These are phyloP conservation scores for rabbit (Oryctolagus cuniculus) DNA, from an alignment of 2,113 vertebrate genomes.

Conservation along the genomic window DNA sequence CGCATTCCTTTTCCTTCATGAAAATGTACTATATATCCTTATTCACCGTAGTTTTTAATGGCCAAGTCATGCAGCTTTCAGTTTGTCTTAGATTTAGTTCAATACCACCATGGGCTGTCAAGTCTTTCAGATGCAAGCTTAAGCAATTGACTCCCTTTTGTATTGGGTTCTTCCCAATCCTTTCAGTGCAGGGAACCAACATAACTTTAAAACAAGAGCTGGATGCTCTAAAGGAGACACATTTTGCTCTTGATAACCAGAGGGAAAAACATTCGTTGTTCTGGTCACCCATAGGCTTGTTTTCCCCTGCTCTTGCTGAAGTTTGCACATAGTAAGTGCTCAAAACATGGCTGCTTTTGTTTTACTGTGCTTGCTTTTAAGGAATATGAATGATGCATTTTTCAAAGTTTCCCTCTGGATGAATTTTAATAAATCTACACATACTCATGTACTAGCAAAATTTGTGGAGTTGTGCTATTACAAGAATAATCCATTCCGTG, in stretches of 20 bases:
- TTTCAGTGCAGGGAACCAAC: slow-evolving; percentile 80
- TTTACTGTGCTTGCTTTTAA: slow-evolving; percentile 41
- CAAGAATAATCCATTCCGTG: slow-evolving; percentile 7
- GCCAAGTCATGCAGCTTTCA: slow-evolving; percentile 63
- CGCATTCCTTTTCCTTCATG: not conserved
- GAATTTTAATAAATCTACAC: slow-evolving; percentile 28
- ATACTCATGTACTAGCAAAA: not conserved
- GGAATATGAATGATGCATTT: not conserved
- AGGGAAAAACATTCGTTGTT: slow-evolving; percentile 74
- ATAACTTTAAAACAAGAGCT: slow-evolving; percentile 64
- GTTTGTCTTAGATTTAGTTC: slow-evolving; percentile 72
- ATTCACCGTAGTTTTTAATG: not conserved
- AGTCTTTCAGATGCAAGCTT: slow-evolving; percentile 75
- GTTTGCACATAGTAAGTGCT: not conserved
- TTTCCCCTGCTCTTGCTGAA: not conserved
- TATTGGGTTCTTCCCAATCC: slow-evolving; percentile 40
- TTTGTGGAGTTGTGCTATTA: not conserved
- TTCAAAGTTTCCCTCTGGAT: slow-evolving; percentile 4
- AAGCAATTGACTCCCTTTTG: slow-evolving; percentile 85
- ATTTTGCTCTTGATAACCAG: slow-evolving; percentile 77
- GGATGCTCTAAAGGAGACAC: slow-evolving; percentile 60
- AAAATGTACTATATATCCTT: not conserved
- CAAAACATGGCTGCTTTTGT: slow-evolving; percentile 34
- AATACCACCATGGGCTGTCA: slow-evolving; percentile 45
- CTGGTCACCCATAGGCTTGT: slow-evolving; percentile 79